Conservation (phyloP, 2,888 invertebrate genomes). For the Sinotaia quadrata region DNA sequence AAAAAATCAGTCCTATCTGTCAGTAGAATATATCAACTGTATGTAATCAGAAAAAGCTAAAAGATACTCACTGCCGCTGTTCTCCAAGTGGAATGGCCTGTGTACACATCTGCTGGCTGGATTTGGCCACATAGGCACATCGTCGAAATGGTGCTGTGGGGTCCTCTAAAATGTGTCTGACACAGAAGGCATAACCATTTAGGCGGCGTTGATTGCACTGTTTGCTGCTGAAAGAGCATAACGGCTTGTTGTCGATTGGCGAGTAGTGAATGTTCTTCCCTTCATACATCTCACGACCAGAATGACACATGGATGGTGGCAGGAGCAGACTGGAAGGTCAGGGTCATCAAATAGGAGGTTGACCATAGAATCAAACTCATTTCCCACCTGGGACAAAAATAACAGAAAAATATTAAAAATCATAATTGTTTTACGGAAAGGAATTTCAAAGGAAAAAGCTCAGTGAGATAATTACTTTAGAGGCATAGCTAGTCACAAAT, state of each 20-base stretch:
- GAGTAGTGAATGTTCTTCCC: conserved; percentile 75
- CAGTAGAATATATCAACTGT: not conserved
- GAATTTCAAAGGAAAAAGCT: not conserved
- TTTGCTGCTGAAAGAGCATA: conserved; percentile 73
- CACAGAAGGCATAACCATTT: conserved; percentile 84
- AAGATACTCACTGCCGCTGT: conserved; percentile 70
- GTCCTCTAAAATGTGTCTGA: conserved; percentile 88
- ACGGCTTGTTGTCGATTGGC: conserved; percentile 73
- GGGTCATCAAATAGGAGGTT: not conserved
- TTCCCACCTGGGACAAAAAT: conserved; percentile 13
- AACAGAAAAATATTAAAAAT: not conserved
- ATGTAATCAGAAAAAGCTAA: conserved; percentile 1
- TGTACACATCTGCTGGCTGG: conserved; percentile 72
- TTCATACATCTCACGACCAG: conserved; percentile 70
- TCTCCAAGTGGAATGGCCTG: conserved; percentile 74
- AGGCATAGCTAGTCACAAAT: no score
- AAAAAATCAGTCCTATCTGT: no score
- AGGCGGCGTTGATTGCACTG: conserved; percentile 76
- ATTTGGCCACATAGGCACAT: conserved; percentile 79
- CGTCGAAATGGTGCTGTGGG: conserved; percentile 86
- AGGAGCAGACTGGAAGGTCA: not conserved
- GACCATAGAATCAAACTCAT: not conserved
- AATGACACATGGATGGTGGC: conserved; percentile 33
- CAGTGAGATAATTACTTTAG: no score
- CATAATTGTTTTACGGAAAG: not conserved